Base-by-base conservation (phyloP, 1,140 invertebrate genomes). In the Dreissena polymorpha region DNA sequence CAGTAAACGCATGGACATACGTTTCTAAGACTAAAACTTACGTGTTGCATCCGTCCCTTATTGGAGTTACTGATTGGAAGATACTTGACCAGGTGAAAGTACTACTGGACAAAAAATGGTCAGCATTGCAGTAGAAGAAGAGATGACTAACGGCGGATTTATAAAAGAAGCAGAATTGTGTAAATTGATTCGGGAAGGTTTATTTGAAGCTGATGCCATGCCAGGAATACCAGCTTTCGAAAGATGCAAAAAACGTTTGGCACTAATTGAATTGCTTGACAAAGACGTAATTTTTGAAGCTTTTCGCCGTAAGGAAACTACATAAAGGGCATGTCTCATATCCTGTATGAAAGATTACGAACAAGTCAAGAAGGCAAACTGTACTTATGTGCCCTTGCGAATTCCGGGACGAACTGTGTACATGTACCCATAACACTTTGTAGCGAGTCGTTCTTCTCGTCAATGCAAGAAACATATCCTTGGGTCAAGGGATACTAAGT, bases 31-130 rank as follows among this genome's bases (percentile, higher is more conserved):
- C n/a, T n/a, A n/a, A n/a, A n/a, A n/a, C n/a, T n/a, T 12, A 49
- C 69, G n/a, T 71, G 69, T 51, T 50, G 7, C 7, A 50, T 27
- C 29, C 29, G 16, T 50, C 39, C 10, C 2, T 71, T 2, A 71
- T 71, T 6, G 69, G 51, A 71, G 69, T 71, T 7, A 12, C 27
- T 51, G 69, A 71, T 13, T 29, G 69, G 18, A 71, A 71, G 39
- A 71, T 71, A 49, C 2, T 51, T 13, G 69, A 71, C 29, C 69
- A 71, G 49, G 51, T 71, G 69, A 71, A 71, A 49, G n/a, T 50
- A 50, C 10, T 18, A 50, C n/a, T 71, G 13, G 27, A 49, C 39
- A 49, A 51, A 71, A 10, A 23, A 49, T 71, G 27, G 29, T 71
- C 6, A 71, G 29, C 18, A 21, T 49, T 2, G 69, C 6, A 12